phyloP scores from a whole-genome alignment of 2,888 invertebrate genomes.

The Eucera pruinosa region DNA sequence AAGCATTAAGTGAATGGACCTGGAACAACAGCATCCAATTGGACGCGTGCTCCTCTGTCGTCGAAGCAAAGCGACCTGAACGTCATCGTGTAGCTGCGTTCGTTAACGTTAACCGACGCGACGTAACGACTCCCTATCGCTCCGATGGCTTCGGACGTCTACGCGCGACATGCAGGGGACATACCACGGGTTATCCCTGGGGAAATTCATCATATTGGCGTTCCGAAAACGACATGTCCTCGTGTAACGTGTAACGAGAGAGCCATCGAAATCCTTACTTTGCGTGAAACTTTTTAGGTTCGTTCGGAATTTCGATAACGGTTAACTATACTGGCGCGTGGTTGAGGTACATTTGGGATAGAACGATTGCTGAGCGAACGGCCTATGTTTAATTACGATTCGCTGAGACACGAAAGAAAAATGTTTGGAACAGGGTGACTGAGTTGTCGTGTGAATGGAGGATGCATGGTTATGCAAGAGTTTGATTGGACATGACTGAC shows the following conservation, averaged over 20 bases:
- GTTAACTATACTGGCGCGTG: too few species aligned
- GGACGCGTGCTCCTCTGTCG: slow-evolving; percentile 25
- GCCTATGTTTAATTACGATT: too few species aligned
- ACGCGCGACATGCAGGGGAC: slow-evolving; percentile 20
- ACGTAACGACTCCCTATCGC: slow-evolving; percentile 51
- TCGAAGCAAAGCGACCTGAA: background rate
- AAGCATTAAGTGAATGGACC: slow-evolving; percentile 57
- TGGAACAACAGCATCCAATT: slow-evolving; percentile 60
- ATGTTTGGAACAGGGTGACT: too few species aligned
- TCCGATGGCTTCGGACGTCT: slow-evolving; percentile 45
- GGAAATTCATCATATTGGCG: slow-evolving; percentile 78
- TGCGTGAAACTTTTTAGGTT: slow-evolving; percentile 9
- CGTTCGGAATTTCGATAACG: too few species aligned
- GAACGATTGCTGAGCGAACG: too few species aligned
- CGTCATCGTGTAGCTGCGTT: slow-evolving; percentile 34
- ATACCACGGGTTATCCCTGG: slow-evolving; percentile 52
- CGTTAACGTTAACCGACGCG: slow-evolving; percentile 59
- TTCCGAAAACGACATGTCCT: slow-evolving; percentile 59
- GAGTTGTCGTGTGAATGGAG: too few species aligned
- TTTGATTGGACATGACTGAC: too few species aligned
- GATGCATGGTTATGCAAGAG: too few species aligned
- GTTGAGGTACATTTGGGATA: too few species aligned
- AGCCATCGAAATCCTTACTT: slow-evolving; percentile 5
- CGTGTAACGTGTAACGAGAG: slow-evolving; percentile 35
- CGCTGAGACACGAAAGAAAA: too few species aligned